These are phyloP conservation scores for Laticauda laticaudata DNA, from an alignment of 2,113 vertebrate genomes.

Conservation along the genomic window DNA sequence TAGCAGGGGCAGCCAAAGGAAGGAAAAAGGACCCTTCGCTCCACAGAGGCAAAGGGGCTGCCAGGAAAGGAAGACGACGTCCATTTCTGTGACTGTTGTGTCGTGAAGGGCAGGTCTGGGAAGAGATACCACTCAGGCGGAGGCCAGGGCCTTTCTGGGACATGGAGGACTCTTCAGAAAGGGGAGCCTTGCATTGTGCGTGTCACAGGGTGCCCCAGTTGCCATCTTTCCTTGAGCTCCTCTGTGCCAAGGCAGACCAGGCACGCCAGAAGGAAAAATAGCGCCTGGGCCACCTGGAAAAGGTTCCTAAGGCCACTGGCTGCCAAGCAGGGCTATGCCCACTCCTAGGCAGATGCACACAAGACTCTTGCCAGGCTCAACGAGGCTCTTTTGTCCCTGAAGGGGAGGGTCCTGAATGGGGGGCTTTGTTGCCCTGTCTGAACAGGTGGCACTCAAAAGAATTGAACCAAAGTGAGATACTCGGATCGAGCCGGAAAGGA, in stretches of 20 bases:
- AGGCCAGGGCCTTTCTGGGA: not conserved
- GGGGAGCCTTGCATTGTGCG: not conserved
- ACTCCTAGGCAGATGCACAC: not conserved
- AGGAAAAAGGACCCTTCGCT: not conserved
- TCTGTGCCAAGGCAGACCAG: not conserved
- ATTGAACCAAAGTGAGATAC: not conserved
- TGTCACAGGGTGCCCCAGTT: not conserved
- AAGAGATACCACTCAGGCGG: not conserved
- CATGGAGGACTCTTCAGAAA: not conserved
- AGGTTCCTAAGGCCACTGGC: not conserved
- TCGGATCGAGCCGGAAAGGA: not conserved
- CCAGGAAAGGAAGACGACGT: not conserved
- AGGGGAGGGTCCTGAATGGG: not conserved
- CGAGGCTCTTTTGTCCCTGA: not conserved
- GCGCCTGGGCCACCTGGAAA: not conserved
- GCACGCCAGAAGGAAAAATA: not conserved
- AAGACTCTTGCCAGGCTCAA: not conserved
- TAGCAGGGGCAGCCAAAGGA: not conserved
- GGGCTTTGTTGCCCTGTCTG: not conserved
- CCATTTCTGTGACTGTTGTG: not conserved
- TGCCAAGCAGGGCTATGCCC: not conserved
- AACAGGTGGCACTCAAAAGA: not conserved
- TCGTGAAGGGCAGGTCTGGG: not conserved
- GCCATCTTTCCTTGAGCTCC: not conserved
- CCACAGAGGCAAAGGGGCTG: not conserved